These are phyloP conservation scores for Heliconius charithonia DNA, from an alignment of 2,888 invertebrate genomes.

Conservation along the genomic window DNA sequence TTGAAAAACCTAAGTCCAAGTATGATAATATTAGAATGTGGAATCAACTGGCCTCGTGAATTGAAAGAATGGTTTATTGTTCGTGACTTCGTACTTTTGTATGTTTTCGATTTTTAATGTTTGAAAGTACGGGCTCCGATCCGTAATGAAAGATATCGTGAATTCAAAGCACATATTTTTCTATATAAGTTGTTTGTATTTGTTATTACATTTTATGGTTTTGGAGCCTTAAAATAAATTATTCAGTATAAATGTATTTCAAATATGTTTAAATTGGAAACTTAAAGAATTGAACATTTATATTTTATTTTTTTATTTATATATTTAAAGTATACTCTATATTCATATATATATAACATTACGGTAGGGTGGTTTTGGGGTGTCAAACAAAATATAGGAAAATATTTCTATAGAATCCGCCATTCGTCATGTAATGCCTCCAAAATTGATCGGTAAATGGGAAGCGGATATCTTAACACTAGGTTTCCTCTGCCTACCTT, in stretches of 20 bases:
- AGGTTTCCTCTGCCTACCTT: no score
- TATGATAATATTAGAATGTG: constrained; percentile 33
- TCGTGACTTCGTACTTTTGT: neutral
- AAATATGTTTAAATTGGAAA: no score
- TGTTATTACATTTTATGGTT: neutral
- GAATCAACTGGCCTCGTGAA: constrained; percentile 1
- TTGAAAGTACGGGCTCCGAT: neutral
- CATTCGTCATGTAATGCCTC: no score
- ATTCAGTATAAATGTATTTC: neutral
- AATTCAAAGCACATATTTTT: neutral
- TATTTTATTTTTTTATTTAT: no score
- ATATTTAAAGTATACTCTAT: no score
- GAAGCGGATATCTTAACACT: no score
- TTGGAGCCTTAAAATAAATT: neutral
- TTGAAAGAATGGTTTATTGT: constrained; percentile 12
- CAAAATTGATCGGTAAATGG: no score
- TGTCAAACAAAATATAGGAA: no score
- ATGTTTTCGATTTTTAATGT: neutral
- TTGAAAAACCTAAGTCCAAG: constrained; percentile 34
- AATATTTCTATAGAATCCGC: no score
- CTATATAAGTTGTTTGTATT: neutral
- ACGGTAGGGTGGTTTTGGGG: no score
- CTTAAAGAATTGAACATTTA: no score
- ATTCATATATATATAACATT: no score
- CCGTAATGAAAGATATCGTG: neutral